Conservation (phyloP, 2,113 vertebrate genomes). For the Tetrax tetrax region DNA sequence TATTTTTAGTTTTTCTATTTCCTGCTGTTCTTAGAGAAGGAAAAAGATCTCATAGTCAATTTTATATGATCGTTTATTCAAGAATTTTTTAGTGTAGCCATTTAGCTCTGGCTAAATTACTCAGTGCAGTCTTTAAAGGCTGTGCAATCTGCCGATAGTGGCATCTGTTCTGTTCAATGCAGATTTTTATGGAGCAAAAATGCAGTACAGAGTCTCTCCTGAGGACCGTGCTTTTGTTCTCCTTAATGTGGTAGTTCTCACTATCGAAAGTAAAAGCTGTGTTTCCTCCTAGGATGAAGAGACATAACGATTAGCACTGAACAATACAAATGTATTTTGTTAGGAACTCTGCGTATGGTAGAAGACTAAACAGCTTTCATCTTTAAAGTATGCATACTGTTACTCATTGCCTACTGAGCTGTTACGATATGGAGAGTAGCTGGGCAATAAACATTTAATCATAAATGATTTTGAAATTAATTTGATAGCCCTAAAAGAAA, state of each 20-base stretch:
- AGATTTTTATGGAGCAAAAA: slow-evolving; percentile 31
- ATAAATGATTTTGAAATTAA: slow-evolving; percentile 42
- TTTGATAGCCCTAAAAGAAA: slow-evolving; percentile 11
- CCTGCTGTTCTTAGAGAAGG: neutral
- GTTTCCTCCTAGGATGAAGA: neutral
- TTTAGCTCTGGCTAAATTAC: slow-evolving; percentile 17
- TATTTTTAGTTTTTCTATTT: slow-evolving; percentile 22
- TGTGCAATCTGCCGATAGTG: neutral
- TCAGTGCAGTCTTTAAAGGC: neutral
- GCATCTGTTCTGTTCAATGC: slow-evolving; percentile 12
- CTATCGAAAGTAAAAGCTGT: neutral
- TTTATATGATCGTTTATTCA: neutral
- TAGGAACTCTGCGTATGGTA: neutral
- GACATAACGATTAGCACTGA: neutral
- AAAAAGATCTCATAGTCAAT: neutral
- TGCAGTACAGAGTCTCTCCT: neutral
- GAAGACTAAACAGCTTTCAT: neutral
- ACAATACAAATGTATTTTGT: neutral
- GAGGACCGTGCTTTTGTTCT: neutral
- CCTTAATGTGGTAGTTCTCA: neutral
- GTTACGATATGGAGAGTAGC: neutral
- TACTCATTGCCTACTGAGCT: slow-evolving; percentile 32
- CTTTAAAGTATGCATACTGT: neutral
- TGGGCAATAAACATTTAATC: slow-evolving; percentile 16
- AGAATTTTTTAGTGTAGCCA: neutral